Evolutionary conservation across 2,888 invertebrate genomes (phyloP).

Genomic region (Elysia crispata): DNA sequence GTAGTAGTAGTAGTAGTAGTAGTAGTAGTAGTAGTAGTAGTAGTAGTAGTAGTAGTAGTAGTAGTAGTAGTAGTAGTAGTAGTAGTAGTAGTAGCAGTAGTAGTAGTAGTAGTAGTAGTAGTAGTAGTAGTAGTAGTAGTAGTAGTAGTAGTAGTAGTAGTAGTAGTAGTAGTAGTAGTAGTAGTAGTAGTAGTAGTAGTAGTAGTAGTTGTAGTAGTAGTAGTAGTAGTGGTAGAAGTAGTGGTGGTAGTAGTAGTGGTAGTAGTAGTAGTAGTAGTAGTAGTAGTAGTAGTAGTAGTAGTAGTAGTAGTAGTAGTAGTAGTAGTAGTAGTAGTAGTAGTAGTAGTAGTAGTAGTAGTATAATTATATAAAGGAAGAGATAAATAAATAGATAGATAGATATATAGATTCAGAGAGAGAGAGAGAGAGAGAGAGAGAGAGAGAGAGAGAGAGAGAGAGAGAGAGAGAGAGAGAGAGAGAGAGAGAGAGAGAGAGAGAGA

Average conservation of each 20-base stretch:
- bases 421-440: no score
- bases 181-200: constrained; percentile 19
- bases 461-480: constrained; percentile 21
- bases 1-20: constrained; percentile 24
- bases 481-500: neutral
- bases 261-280: neutral
- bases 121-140: neutral
- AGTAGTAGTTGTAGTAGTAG: no score
- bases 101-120: constrained; percentile 31
- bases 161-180: constrained; percentile 12
- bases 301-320: neutral
- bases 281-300: no score
- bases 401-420: no score
- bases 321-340: neutral
- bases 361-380: no score
- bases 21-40: constrained; percentile 21
- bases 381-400: no score
- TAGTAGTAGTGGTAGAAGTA: no score
- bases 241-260: neutral
- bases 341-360: no score
- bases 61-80: constrained; percentile 16
- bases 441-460: neutral
- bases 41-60: constrained; percentile 18
- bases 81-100: constrained; percentile 14
- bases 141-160: constrained; percentile 14